Evolutionary conservation across 2,888 invertebrate species (phyloP).

Genomic region (Omphaloscelis lunosa): DNA sequence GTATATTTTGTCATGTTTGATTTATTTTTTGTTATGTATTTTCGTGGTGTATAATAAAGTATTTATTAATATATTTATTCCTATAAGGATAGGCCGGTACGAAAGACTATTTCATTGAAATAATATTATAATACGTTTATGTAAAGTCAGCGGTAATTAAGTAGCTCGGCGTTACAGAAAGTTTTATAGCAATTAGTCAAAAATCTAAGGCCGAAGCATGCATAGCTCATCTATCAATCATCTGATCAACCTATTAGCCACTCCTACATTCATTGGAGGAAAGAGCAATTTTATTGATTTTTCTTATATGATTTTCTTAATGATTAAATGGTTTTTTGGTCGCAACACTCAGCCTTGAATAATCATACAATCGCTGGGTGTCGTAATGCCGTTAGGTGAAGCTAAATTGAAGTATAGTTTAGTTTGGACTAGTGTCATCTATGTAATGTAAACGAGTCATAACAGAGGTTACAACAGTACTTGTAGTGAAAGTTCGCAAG

Average conservation of each 20-base stretch:
- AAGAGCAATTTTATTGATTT: background rate
- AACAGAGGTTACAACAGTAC: conserved; percentile 43
- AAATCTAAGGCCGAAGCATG: conserved; percentile 14
- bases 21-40: no score
- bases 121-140: no score
- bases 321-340: background rate
- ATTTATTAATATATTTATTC: no score
- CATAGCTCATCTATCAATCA: conserved; percentile 1
- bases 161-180: background rate
- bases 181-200: conserved; percentile 9
- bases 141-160: conserved; percentile 5
- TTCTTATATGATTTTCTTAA: no score
- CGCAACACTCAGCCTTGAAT: background rate
- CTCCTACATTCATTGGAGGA: background rate
- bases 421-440: conserved; percentile 17
- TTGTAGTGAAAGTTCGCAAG: conserved; percentile 44
- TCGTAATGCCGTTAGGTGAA: background rate
- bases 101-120: no score
- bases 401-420: background rate
- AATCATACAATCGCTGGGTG: background rate
- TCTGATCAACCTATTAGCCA: conserved; percentile 1
- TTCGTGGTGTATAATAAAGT: no score
- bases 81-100: no score
- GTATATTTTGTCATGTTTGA: no score
- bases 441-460: conserved; percentile 25